A percentile compares a stretch with the other conserved stretches of the same genome.
These are phyloP conservation scores for Nymphalis polychloros DNA, from an alignment of 2,888 invertebrate species.

Conservation along the genomic window DNA sequence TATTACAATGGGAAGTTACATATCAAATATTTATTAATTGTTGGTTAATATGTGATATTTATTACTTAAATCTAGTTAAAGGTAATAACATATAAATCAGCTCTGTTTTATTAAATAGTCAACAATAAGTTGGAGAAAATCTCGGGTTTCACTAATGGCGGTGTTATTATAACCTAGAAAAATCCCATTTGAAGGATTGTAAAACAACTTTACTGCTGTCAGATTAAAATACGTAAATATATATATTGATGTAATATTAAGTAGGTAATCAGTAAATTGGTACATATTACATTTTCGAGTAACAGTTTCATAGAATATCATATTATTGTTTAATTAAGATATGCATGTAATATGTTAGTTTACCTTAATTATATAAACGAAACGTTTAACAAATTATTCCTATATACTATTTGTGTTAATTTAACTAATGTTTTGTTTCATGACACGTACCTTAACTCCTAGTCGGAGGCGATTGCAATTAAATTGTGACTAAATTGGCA, in stretches of 20 bases:
- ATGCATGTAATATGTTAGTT: constrained; percentile 14
- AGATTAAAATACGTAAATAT: neutral
- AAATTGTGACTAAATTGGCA: constrained; percentile 38
- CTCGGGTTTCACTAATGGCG: neutral
- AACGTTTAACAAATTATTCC: constrained; percentile 16
- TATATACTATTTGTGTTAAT: constrained; percentile 21
- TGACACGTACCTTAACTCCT: constrained; percentile 16
- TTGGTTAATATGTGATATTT: neutral
- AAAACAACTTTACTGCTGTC: neutral
- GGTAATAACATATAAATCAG: neutral
- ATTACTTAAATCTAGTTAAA: neutral
- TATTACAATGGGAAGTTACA: neutral
- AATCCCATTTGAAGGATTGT: neutral
- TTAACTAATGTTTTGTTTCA: constrained; percentile 16
- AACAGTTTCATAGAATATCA: constrained; percentile 9
- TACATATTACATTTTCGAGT: neutral
- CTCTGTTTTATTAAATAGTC: constrained; percentile 8
- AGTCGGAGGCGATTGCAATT: constrained; percentile 22
- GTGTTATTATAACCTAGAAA: neutral
- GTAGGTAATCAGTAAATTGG: neutral
- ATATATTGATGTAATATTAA: neutral
- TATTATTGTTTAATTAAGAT: constrained; percentile 14
- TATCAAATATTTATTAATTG: neutral
- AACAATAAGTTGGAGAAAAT: constrained; percentile 6
- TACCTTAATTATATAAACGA: constrained; percentile 18